Base-by-base conservation (phyloP, 2,888 invertebrate genomes). In the Eurytoma californica region DNA sequence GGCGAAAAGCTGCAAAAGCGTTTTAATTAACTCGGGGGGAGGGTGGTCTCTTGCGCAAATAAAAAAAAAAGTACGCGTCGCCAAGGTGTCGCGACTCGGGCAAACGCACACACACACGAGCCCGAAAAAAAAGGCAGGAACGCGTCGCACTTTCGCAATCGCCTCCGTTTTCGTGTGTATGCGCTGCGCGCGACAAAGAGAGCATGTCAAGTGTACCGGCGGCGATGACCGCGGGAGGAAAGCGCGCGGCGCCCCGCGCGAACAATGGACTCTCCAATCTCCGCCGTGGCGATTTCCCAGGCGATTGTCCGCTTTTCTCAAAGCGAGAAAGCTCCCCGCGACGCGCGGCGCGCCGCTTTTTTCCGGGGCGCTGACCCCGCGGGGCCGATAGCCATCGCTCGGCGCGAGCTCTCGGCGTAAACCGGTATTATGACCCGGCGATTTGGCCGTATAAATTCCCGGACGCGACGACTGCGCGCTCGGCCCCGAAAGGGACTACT, bases 361-460 rank as follows among this genome's bases (percentile, higher is more conserved):
- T 66, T 63, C 28, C 72, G 57, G 55, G 24, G 1, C 77, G 53
- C 72, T 72, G 77, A 67, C 72, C 77, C 61, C 53, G 20, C 39
- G 18, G 57, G 18, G 63, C 5, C 61, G 16, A n/a, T 30, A 13
- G 66, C 18, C 13, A 77, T 77, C 72, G 51, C n/a, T 16, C 18
- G 18, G 47, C 39, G 53, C 24, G 53, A 24, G 30, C 24, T 65
- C 60, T 67, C 67, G 60, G 61, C 55, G 18, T 61, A 68, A 77
- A 72, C 72, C 66, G 77, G 77, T 77, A 77, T 77, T 77, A 72
- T 58, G 63, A 66, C 51, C 66, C 72, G 53, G 67, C 39, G 67
- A 77, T 77, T 77, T 77, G 69, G 24, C 60, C n/a, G n/a, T 53
- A 53, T n/a, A 53, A n/a, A n/a, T 53, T 53, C 53, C 53, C 53